These are phyloP conservation scores for Nothoprocta pentlandii DNA, from an alignment of 2,113 vertebrate species.

Conservation along the genomic window DNA sequence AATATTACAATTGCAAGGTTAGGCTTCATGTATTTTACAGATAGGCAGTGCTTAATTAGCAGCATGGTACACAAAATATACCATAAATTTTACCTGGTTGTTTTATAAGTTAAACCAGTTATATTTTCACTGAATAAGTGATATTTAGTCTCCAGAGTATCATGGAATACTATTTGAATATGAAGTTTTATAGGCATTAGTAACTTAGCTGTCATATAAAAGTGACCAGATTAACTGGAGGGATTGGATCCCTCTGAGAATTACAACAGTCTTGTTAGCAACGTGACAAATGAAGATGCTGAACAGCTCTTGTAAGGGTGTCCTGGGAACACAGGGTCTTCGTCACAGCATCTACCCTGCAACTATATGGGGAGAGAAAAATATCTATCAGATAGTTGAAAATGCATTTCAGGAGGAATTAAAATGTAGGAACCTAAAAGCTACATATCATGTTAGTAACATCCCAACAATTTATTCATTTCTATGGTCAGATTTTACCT, in stretches of 20 bases:
- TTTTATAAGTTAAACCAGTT: neutral
- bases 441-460: neutral
- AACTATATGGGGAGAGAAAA: neutral
- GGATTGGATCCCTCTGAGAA: neutral
- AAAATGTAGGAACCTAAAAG: neutral
- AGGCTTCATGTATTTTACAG: conserved; percentile 25
- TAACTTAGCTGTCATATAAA: neutral
- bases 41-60: conserved; percentile 2
- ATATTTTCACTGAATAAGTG: neutral
- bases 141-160: neutral
- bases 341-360: neutral
- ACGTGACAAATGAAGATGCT: neutral
- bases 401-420: neutral
- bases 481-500: neutral
- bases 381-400: neutral
- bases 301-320: neutral
- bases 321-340: conserved; percentile 1
- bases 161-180: neutral
- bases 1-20: neutral
- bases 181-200: neutral
- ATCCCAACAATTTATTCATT: neutral
- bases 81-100: neutral
- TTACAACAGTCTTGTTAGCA: neutral
- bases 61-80: neutral
- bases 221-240: neutral